Evolutionary conservation across 2,888 invertebrate species (phyloP).

Genomic region (Cancer borealis): DNA sequence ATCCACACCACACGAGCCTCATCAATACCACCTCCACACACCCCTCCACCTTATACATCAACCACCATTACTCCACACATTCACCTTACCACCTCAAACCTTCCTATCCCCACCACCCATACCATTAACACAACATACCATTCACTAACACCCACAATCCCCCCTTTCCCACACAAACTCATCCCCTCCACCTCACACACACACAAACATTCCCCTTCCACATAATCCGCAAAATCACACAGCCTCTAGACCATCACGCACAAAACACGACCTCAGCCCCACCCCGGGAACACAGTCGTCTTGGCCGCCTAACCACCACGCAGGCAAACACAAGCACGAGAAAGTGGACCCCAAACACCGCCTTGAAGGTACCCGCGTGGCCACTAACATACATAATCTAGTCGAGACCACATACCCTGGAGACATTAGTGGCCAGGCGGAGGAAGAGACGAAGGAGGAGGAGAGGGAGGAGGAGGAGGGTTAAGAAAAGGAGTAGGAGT

Average conservation of each 20-base stretch:
- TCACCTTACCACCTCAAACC: background rate
- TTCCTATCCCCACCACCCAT: background rate
- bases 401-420: background rate
- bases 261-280: background rate
- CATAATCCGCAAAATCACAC: background rate
- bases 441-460: background rate
- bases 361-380: background rate
- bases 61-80: background rate
- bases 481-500: background rate
- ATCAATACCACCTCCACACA: background rate
- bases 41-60: background rate
- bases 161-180: background rate
- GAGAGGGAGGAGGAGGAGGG: constrained; percentile 14
- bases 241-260: background rate
- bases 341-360: constrained; percentile 14
- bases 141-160: background rate
- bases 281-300: background rate
- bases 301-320: background rate
- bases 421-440: constrained; percentile 27
- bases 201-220: background rate
- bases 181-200: background rate
- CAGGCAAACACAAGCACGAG: background rate
- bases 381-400: constrained; percentile 33
- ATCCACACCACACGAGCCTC: background rate
- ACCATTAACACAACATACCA: background rate